Percentiles rank a stretch among this genome's conserved stretches.
phyloP scores from a whole-genome alignment of 2,113 vertebrate genomes.

The Piaya cayana region DNA sequence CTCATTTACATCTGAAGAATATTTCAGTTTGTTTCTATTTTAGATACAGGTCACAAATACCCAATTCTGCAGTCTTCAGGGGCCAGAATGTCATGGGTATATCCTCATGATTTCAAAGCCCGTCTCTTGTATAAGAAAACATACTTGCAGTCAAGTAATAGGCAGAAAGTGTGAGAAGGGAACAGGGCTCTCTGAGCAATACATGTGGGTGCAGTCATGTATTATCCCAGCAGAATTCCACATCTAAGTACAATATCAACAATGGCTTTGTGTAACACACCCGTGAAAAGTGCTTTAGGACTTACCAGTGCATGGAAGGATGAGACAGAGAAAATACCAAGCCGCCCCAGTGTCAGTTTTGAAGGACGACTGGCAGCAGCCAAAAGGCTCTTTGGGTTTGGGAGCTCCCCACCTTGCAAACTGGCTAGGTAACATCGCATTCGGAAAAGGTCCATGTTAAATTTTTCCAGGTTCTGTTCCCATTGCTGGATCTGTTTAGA shows the following conservation, averaged over 20 bases:
- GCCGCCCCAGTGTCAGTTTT: constrained; percentile 88
- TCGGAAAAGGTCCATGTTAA: constrained; percentile 95
- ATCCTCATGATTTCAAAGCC: neutral
- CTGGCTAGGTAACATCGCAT: constrained; percentile 96
- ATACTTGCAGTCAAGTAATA: neutral
- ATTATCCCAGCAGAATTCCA: neutral
- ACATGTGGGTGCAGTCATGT: neutral
- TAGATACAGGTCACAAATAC: neutral
- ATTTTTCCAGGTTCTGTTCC: constrained; percentile 97
- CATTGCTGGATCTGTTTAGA: constrained; percentile 92
- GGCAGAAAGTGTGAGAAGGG: neutral
- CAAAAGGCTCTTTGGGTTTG: constrained; percentile 94
- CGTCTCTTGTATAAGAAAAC: neutral
- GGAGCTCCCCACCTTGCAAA: constrained; percentile 93
- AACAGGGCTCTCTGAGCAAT: neutral
- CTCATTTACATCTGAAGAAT: neutral
- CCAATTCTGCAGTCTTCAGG: neutral
- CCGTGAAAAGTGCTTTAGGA: neutral
- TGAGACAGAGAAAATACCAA: constrained; percentile 94
- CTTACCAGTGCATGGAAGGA: constrained; percentile 97
- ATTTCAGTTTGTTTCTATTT: neutral
- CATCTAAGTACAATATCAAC: neutral
- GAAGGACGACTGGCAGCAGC: constrained; percentile 91
- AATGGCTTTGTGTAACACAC: neutral
- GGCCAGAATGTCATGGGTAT: neutral